Percentiles rank a stretch among this genome's conserved stretches.
Evolutionary conservation across 2,797 vertebrate genomes (phyloP).

Genomic region (Squalus acanthias): DNA sequence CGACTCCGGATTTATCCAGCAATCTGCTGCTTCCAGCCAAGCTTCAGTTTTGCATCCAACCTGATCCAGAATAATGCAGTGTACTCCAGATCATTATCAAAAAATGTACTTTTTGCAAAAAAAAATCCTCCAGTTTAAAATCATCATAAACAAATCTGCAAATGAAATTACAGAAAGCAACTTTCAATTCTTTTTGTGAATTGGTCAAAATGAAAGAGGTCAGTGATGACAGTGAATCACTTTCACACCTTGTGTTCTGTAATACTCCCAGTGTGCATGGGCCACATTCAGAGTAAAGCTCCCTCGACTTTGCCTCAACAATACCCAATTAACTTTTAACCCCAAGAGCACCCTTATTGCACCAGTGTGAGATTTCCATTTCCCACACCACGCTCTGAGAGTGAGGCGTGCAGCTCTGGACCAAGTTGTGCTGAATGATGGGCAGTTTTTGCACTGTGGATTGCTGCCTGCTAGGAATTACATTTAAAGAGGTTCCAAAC

Average conservation of each 20-base stretch:
- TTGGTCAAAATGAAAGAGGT: not conserved
- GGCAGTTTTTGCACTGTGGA: not conserved
- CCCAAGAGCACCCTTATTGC: not conserved
- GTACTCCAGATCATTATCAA: not conserved
- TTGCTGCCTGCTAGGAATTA: not conserved
- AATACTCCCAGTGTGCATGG: not conserved
- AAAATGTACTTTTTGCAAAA: not conserved
- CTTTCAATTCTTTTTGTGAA: not conserved
- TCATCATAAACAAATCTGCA: not conserved
- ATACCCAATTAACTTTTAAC: not conserved
- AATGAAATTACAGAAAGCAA: not conserved
- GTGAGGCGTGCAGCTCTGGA: not conserved
- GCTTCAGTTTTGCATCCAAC: not conserved
- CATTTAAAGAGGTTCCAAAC: not conserved
- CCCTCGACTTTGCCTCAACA: not conserved
- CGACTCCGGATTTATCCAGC: not conserved
- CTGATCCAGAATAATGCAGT: not conserved
- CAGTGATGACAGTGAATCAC: not conserved
- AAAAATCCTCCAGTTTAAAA: not conserved
- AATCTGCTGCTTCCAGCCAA: not conserved
- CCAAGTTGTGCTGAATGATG: not conserved
- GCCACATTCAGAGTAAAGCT: not conserved
- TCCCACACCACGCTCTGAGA: not conserved
- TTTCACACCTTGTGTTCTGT: not conserved
- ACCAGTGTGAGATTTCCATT: not conserved